These are phyloP conservation scores for Onychomys arenicola DNA, from an alignment of 2,797 vertebrate genomes.

Conservation along the genomic window DNA sequence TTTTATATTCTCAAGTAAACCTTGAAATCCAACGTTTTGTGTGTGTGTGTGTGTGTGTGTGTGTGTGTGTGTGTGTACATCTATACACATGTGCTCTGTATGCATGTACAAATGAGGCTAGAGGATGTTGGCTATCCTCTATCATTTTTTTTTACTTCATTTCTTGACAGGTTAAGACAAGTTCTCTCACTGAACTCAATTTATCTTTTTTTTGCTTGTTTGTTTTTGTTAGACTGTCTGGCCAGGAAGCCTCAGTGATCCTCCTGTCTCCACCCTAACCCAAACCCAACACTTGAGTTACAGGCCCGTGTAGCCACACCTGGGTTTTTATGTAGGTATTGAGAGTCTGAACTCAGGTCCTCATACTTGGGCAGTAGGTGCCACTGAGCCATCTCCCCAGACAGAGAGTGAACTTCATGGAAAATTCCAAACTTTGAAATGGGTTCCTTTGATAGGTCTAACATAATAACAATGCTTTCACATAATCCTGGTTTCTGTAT, in stretches of 20 bases:
- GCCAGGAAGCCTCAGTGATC: not conserved
- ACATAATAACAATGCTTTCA: not conserved
- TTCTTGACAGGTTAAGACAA: not conserved
- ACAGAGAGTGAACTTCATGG: not conserved
- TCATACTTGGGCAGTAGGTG: not conserved
- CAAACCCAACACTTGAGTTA: not conserved
- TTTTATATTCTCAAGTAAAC: not conserved
- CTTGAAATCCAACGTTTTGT: not conserved
- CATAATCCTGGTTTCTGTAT: not conserved
- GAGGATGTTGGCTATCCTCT: not conserved
- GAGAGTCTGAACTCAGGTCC: not conserved
- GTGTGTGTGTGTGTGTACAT: not conserved
- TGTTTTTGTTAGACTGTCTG: not conserved
- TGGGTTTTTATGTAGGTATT: not conserved
- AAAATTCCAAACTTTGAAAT: not conserved
- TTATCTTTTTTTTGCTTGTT: too few species aligned
- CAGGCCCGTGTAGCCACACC: not conserved
- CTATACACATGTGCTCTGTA: rapidly evolving
- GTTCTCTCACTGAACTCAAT: not conserved
- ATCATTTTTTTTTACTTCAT: not conserved
- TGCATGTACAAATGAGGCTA: not conserved
- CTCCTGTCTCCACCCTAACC: not conserved
- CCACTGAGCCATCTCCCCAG: not conserved
- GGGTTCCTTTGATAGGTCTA: not conserved
- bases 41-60: not conserved